Conservation (phyloP, 2,888 invertebrate genomes). For the Anthrax anthrax region DNA sequence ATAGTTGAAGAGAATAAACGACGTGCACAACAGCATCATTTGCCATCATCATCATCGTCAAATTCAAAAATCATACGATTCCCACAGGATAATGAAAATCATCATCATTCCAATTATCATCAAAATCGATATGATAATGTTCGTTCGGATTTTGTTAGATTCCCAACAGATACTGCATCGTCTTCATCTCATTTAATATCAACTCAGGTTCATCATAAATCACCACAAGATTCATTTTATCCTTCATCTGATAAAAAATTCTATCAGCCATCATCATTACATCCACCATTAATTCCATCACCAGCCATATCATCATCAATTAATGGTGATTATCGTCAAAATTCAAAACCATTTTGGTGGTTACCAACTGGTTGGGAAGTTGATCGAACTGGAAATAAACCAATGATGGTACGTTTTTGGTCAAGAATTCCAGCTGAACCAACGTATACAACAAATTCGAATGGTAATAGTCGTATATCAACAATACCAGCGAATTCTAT, state of each 20-base stretch:
- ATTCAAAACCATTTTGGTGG: slow-evolving; percentile 29
- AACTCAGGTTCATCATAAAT: background rate
- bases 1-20: slow-evolving; percentile 12
- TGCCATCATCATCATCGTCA: no score
- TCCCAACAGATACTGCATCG: slow-evolving; percentile 8
- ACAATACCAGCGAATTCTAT: background rate
- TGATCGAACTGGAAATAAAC: slow-evolving; percentile 22
- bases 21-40: slow-evolving; percentile 1
- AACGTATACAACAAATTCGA: background rate
- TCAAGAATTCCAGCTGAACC: slow-evolving; percentile 15
- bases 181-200: background rate
- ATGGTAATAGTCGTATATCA: background rate
- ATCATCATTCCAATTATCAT: background rate
- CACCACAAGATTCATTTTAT: background rate
- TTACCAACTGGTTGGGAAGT: slow-evolving; percentile 27
- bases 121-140: background rate
- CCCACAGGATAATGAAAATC: slow-evolving; percentile 4
- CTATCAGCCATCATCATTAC: background rate
- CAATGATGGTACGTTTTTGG: slow-evolving; percentile 28
- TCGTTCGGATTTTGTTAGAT: slow-evolving; percentile 5
- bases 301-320: slow-evolving; percentile 8
- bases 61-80: slow-evolving; percentile 2
- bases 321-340: background rate
- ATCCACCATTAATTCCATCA: slow-evolving; percentile 11
- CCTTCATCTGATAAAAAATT: background rate